Conservation (phyloP, 1,140 invertebrate genomes). For the Zaprionus davidi region DNA sequence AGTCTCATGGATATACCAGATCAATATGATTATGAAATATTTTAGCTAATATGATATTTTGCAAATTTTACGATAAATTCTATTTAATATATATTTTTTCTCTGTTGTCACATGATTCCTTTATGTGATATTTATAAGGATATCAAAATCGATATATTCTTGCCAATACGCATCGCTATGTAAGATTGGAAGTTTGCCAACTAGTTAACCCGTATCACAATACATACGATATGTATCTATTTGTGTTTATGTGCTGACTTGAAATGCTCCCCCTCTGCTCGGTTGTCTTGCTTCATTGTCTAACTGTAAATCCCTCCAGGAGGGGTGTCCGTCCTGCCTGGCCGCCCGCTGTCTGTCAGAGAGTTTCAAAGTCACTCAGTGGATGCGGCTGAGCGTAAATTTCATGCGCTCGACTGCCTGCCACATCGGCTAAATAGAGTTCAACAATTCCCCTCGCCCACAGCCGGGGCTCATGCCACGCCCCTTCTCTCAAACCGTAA, state of each 20-base stretch:
- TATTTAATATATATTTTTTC: no score
- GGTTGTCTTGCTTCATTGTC: constrained; percentile 55
- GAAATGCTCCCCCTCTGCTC: constrained; percentile 34
- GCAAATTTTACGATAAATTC: no score
- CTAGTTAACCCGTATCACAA: background rate
- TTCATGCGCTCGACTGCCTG: constrained; percentile 64
- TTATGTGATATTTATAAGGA: no score
- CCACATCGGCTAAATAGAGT: constrained; percentile 55
- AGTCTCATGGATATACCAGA: no score
- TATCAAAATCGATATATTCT: no score
- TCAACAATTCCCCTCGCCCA: constrained; percentile 37
- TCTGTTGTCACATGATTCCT: no score
- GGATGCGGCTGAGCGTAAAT: constrained; percentile 75
- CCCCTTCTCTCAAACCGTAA: background rate
- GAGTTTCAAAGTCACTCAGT: constrained; percentile 63
- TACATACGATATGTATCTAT: constrained; percentile 59
- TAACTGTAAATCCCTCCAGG: constrained; percentile 55
- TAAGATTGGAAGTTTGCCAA: background rate
- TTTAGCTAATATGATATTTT: no score
- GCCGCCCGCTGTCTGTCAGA: constrained; percentile 33
- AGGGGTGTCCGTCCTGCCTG: background rate
- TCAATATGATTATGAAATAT: no score
- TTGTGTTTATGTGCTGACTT: constrained; percentile 62
- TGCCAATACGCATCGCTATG: no score
- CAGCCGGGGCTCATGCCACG: background rate